phyloP scores from a whole-genome alignment of 2,113 vertebrate species.

The Salvelinus alpinus region DNA sequence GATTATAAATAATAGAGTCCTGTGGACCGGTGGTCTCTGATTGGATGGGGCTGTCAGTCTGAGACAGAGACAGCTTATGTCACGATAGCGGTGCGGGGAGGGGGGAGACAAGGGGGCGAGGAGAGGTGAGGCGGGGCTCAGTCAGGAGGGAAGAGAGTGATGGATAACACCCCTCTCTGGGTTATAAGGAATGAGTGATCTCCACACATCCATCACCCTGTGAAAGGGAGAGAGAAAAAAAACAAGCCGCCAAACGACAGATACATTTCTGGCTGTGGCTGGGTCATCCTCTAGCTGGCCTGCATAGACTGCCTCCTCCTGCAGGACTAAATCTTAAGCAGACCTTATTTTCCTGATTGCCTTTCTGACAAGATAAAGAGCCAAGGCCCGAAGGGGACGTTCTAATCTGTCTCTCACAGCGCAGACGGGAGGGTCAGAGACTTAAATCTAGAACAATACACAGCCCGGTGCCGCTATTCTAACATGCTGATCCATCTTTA shows the following conservation, averaged over 20 bases:
- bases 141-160: conserved; percentile 37
- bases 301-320: neutral
- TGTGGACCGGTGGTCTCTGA: conserved; percentile 49
- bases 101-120: neutral
- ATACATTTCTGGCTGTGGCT: neutral
- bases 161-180: conserved; percentile 52
- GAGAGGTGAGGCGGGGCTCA: neutral
- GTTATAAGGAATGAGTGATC: conserved; percentile 55
- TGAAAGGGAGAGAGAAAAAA: neutral
- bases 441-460: neutral
- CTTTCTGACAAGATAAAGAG: conserved; percentile 9
- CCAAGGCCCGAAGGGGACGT: neutral
- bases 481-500: neutral
- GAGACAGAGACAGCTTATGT: conserved; percentile 54
- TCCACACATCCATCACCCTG: conserved; percentile 55
- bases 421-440: neutral
- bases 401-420: neutral
- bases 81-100: conserved; percentile 3
- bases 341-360: conserved; percentile 14
- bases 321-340: neutral
- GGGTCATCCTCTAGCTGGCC: neutral
- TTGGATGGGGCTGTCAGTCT: conserved; percentile 61
- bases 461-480: neutral
- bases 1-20: conserved; percentile 72
- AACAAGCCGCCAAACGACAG: neutral